Base-by-base conservation (phyloP, 2,888 invertebrate species). In the Andrena flavipes region DNA sequence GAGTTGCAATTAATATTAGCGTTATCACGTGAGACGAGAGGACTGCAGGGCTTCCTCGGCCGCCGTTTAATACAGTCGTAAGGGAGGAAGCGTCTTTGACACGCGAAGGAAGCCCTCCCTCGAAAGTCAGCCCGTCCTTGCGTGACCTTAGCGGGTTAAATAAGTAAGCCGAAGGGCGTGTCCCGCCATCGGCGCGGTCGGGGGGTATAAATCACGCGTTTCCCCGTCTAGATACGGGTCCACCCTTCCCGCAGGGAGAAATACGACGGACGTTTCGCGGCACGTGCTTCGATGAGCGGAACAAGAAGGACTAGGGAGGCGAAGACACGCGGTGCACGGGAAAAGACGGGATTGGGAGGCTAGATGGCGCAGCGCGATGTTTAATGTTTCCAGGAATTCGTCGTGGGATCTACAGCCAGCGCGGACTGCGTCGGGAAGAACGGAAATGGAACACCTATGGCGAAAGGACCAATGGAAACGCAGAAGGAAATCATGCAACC, bases 201-300 rank as follows among this genome's bases (percentile, higher is more conserved):
- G 48, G 7, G 10, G 56, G 30, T 62, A 84, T 87, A 73, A 84
- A 83, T 87, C 82, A 82, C 69, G 70, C 54, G 33, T 73, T 77
- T 82, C 76, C 63, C 65, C 76, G 56, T 56, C 48, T 42, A 75
- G 81, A 83, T 79, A 85, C 72, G 23, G 42, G n/a, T 71, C 23
- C 60, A 42, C 30, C 64, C 60, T 30, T 16, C 29, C 60, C n/a
- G 10, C 33, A 23, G 51, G 33, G 42, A 68, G 60, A 85, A 80
- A 84, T 85, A 85, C 82, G 72, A 76, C 35, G 26, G 76, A 82
- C 77, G 82, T 82, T 82, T 84, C 80, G 16, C 62, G 42, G 29
- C 10, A 13, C 20, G 29, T 30, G 30, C 7, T 20, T 13, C 35
- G 49, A 69, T 16, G 54, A 29, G 16, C 13, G 49, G n/a, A 10